phyloP scores from a whole-genome alignment of 53 echinoderm and acorn worm species.

The Patiria pectinifera region DNA sequence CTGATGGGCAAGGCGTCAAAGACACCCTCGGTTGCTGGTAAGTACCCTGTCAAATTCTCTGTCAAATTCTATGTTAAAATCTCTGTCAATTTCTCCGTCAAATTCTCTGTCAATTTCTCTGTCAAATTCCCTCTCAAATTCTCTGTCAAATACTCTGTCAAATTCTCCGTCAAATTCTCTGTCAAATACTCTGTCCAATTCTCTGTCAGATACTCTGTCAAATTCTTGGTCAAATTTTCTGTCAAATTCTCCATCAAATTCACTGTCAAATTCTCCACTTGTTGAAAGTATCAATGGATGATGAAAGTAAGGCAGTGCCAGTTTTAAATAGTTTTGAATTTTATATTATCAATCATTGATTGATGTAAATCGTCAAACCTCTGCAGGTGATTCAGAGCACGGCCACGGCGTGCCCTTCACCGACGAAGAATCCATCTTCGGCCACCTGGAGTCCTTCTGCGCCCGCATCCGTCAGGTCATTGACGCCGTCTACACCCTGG shows the following conservation, averaged over 20 bases:
- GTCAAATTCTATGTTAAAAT: conserved; percentile 47
- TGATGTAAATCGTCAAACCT: background rate
- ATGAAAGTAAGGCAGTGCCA: too few relatives aligned
- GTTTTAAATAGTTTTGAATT: too few relatives aligned
- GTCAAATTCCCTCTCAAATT: background rate
- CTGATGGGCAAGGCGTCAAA: conserved; percentile 89
- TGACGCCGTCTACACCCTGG: conserved; percentile 89
- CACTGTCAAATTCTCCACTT: too few relatives aligned
- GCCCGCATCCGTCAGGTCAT: conserved; percentile 85
- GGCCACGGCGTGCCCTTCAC: conserved; percentile 92
- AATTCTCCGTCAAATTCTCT: background rate
- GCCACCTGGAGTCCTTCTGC: conserved; percentile 96
- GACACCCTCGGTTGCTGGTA: conserved; percentile 93
- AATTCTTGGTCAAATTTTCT: background rate
- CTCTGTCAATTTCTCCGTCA: too few relatives aligned
- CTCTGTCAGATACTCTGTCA: too few relatives aligned
- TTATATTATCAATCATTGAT: too few relatives aligned
- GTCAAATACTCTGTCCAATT: background rate
- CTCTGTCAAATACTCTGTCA: conserved; percentile 47
- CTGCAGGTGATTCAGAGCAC: conserved; percentile 84
- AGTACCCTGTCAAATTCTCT: background rate
- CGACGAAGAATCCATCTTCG: conserved; percentile 98
- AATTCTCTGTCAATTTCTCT: background rate
- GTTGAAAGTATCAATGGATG: too few relatives aligned
- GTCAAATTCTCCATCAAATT: background rate